phyloP scores from a whole-genome alignment of 1,140 invertebrate genomes.

The Xylocopa sonorina region DNA sequence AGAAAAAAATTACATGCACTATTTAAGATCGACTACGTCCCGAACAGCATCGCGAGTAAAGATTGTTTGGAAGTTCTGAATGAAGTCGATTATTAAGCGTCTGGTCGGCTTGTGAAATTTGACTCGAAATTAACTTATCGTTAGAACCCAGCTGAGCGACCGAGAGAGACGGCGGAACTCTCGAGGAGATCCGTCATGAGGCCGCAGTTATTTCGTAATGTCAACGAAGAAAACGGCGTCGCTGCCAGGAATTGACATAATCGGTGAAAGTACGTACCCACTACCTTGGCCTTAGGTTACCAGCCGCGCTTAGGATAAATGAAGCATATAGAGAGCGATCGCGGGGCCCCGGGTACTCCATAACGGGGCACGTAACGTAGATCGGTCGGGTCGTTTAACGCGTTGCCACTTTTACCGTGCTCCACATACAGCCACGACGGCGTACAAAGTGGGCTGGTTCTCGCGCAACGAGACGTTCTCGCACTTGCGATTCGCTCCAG shows the following conservation, averaged over 20 bases:
- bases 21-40: not conserved
- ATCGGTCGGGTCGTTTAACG: conserved; percentile 42
- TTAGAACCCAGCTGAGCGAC: not conserved
- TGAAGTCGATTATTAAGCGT: not conserved
- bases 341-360: conserved; percentile 41
- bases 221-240: conserved; percentile 51
- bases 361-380: conserved; percentile 58
- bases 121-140: conserved; percentile 28
- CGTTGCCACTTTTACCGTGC: conserved; percentile 66
- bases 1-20: not conserved
- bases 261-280: conserved; percentile 67
- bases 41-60: not conserved
- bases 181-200: not conserved
- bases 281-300: conserved; percentile 70
- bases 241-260: conserved; percentile 63
- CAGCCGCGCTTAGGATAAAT: conserved; percentile 58
- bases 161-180: not conserved
- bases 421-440: conserved; percentile 65
- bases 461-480: conserved; percentile 54
- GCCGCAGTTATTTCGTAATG: conserved; percentile 36
- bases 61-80: not conserved
- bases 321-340: conserved; percentile 41
- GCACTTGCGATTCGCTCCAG: conserved; percentile 66
- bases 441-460: conserved; percentile 58
- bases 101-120: not conserved